A percentile compares a stretch with the other conserved stretches of the same genome.
Evolutionary conservation across 2,797 vertebrate genomes (phyloP).

Genomic region (Anomalospiza imberbis): DNA sequence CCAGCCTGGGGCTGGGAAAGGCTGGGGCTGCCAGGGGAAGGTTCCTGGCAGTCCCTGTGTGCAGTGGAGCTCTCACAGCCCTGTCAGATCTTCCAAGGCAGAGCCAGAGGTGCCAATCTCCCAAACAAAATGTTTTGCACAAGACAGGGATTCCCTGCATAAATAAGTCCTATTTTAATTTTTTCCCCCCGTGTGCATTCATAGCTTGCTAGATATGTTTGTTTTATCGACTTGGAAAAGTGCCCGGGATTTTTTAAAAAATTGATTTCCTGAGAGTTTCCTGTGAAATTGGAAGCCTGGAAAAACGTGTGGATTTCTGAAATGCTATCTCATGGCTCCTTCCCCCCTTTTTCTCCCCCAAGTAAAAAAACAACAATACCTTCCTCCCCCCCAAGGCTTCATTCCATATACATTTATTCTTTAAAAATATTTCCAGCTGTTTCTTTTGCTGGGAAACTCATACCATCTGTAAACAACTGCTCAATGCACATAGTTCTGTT

Average conservation of each 20-base stretch:
- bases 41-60: background rate
- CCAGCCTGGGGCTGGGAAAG: rapidly evolving
- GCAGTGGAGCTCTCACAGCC: background rate
- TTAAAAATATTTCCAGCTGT: constrained; percentile 57
- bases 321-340: constrained; percentile 21
- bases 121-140: background rate
- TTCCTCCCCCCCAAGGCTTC: background rate
- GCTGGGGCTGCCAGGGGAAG: background rate
- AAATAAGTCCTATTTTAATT: background rate
- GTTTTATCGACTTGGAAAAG: constrained; percentile 41
- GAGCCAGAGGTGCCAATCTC: background rate
- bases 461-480: constrained; percentile 37
- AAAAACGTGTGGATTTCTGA: constrained; percentile 60
- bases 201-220: background rate
- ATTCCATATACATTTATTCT: constrained; percentile 34
- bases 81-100: rapidly evolving
- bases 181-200: rapidly evolving
- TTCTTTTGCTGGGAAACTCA: constrained; percentile 34
- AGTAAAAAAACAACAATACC: constrained; percentile 17
- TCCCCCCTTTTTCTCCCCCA: background rate
- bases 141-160: background rate
- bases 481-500: constrained; percentile 11
- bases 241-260: background rate
- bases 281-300: constrained; percentile 73
- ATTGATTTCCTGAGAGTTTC: constrained; percentile 72